These are phyloP conservation scores for Noctuana brunneofusca DNA, from an alignment of 2,888 invertebrate genomes.

Conservation along the genomic window DNA sequence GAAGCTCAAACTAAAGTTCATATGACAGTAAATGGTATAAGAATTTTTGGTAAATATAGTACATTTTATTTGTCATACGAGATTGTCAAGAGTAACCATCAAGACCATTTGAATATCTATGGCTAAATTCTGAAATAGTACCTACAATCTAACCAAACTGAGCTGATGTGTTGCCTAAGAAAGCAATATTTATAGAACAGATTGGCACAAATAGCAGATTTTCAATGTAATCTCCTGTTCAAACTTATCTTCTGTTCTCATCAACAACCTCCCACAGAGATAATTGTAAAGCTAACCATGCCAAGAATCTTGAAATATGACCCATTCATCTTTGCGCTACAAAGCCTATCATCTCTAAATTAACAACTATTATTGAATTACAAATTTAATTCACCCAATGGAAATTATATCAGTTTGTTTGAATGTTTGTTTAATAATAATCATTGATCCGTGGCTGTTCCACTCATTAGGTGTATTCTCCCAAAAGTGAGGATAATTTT, in stretches of 20 bases:
- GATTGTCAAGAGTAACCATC: too few relatives aligned
- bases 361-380: constrained; percentile 11
- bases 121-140: too few relatives aligned
- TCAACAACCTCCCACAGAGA: background rate
- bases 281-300: constrained; percentile 7
- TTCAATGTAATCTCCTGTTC: background rate
- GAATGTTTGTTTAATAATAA: background rate
- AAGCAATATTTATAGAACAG: background rate
- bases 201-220: background rate
- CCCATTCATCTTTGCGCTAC: constrained; percentile 3
- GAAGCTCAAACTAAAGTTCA: too few relatives aligned
- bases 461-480: background rate
- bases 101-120: too few relatives aligned
- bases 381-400: background rate
- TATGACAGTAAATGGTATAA: too few relatives aligned
- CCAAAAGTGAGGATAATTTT: background rate
- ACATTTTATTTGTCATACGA: too few relatives aligned
- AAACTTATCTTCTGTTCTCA: background rate
- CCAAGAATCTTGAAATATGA: constrained; percentile 1
- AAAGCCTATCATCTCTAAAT: constrained; percentile 20
- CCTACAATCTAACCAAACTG: too few relatives aligned
- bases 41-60: too few relatives aligned
- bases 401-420: background rate
- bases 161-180: too few relatives aligned
- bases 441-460: background rate